Evolutionary conservation across 2,888 invertebrate genomes (phyloP), one percentile per base, ranked within the genome.

Genomic region (Volucella inanis): DNA sequence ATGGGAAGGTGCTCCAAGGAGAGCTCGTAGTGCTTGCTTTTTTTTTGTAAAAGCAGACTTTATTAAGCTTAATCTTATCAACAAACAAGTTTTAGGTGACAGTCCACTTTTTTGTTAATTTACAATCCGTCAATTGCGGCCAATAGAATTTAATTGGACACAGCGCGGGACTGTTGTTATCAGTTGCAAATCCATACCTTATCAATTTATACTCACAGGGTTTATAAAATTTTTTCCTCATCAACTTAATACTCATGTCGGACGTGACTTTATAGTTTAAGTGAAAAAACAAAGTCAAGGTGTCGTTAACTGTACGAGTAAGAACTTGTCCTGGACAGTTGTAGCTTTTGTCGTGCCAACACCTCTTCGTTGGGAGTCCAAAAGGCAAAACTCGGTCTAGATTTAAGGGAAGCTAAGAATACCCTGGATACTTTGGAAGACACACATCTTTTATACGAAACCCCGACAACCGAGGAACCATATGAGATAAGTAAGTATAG

Each of bases 321-420:
- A n/a, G n/a, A n/a, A n/a, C 3, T 43, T 90, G 8, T 55, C 84
- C 54, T 90, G 88, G 88, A 87, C 84, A 14, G 49, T 89, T 39
- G 88, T 87, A 18, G 88, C 88, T 12, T 86, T 88, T 31, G 81
- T 85, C 10, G 72, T 88, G 1, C 86, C 88, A 43, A 88, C 89
- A 10, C 79, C 88, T 4, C 87, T 88, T n/a, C n/a, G 11, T 77
- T 89, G 62, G 89, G 86, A 4, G 85, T 88, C 50, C 89, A 88
- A 47, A 87, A 87, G 12, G 85, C 86, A 0, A 68, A 87, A 55
- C 31, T 88, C 11, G 86, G 80, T 38, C 76, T 80, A 22, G 87
- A 88, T 39, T 43, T 88, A n/a, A 64, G 78, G 8, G 87, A 88
- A n/a, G 88, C 85, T 6, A 81, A 81, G 18, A 68, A 80, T 8